phyloP scores from a whole-genome alignment of 2,888 invertebrate species.

The Erebia aethiops region DNA sequence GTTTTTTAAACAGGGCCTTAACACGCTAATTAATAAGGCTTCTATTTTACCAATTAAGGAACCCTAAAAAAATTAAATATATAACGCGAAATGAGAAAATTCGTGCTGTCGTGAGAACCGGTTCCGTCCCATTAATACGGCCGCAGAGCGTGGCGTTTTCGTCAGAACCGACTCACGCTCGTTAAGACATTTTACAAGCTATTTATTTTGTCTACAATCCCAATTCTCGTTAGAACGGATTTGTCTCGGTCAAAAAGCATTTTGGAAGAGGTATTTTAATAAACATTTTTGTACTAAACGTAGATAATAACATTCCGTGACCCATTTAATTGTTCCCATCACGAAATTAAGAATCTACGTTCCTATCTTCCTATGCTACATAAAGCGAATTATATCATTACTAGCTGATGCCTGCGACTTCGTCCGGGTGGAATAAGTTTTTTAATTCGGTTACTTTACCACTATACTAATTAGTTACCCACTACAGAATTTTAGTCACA shows the following conservation, averaged over 20 bases:
- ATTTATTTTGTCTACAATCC: conserved; percentile 16
- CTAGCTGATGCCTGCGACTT: too few species aligned
- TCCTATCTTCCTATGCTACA: too few species aligned
- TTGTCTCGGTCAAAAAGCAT: neutral
- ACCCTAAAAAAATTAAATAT: conserved; percentile 1
- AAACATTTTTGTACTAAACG: neutral
- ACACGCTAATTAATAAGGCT: too few species aligned
- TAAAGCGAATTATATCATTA: too few species aligned
- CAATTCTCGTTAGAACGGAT: neutral
- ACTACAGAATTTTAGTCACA: too few species aligned
- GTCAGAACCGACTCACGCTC: conserved; percentile 20
- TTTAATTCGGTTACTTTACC: too few species aligned
- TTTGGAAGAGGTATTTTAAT: neutral
- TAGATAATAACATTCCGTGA: too few species aligned
- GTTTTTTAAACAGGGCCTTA: too few species aligned
- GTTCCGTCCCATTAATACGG: conserved; percentile 25
- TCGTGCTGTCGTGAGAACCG: conserved; percentile 18
- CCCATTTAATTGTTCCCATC: too few species aligned
- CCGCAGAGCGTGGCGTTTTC: conserved; percentile 16
- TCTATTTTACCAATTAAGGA: neutral
- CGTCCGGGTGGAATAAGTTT: too few species aligned
- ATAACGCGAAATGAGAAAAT: conserved; percentile 2
- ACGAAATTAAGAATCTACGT: too few species aligned
- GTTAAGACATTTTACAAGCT: conserved; percentile 29
- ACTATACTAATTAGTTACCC: too few species aligned